These are phyloP conservation scores for Epizoanthus ramosus DNA, from an alignment of 92 coral and sea anemone species.

Conservation along the genomic window DNA sequence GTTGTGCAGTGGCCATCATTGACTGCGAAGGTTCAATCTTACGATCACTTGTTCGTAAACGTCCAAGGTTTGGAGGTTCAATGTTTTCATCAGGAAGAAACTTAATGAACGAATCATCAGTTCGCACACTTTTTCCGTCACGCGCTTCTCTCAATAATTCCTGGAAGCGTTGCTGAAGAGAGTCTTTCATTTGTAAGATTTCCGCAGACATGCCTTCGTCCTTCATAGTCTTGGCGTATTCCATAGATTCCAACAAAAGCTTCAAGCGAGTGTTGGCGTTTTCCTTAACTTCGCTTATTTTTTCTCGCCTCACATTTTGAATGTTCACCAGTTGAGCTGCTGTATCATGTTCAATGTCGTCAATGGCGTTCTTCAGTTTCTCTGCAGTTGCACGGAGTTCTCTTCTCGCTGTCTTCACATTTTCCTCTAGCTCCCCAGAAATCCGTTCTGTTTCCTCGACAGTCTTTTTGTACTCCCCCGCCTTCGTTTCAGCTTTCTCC, in stretches of 20 bases:
- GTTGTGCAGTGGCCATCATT: too few species aligned
- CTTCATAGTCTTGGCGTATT: background rate
- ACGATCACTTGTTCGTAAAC: background rate
- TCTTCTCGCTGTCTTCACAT: background rate
- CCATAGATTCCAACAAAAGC: background rate
- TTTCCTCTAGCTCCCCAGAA: background rate
- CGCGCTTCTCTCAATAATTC: background rate
- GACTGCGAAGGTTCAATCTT: too few species aligned
- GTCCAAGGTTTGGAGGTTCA: background rate
- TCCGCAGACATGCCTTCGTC: background rate
- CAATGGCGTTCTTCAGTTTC: background rate
- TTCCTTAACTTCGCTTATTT: background rate
- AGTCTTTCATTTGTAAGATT: too few species aligned
- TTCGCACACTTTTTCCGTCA: background rate
- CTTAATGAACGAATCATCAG: background rate
- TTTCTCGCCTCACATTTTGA: background rate
- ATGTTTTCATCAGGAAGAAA: background rate
- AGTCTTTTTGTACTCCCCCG: background rate
- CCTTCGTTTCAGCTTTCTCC: background rate
- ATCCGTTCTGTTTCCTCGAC: background rate
- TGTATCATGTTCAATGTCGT: background rate
- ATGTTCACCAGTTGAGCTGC: background rate
- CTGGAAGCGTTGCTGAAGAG: slow-evolving; percentile 1
- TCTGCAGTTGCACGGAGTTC: background rate
- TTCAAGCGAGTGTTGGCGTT: background rate